Evolutionary conservation across 2,888 invertebrate genomes (phyloP), one percentile per base, ranked within the genome.

Genomic region (Acanthococcus lagerstroemiae): DNA sequence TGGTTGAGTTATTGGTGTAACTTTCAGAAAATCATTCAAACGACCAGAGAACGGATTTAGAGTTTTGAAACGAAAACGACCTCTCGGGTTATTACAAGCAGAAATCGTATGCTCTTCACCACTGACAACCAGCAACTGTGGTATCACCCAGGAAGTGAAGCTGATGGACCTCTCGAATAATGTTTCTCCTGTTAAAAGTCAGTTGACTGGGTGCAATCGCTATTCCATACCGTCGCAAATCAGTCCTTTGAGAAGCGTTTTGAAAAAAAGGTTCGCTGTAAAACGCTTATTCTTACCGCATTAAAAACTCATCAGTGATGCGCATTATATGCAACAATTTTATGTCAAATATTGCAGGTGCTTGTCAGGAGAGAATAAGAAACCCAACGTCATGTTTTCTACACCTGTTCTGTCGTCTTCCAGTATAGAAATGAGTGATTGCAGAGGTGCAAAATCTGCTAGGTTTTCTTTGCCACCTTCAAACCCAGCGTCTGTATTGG

Each of bases 141-240:
- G 87, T 0, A 77, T 86, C 2, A 87, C 87, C 2, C 84, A 85
- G 72, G 87, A 87, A 74, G 85, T 86, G 45, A 80, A 82, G 75
- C 80, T 83, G 0, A 74, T 86, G 67, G 86, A 85, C 69, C 79
- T 86, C 17, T 67, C 69, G 9, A 68, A 67, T 19, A 63, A 56
- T 55, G 54, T 54, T 25, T 52, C 63, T 24, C 63, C 63, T 12
- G 63, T 63, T 2, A 63, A 44, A 54, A 30, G 37, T 12, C 63
- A 63, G 27, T 52, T 17, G n/a, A n/a, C n/a, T n/a, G 45, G 46
- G 9, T 5, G 19, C 22, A 17, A 27, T 50, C 30, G 21, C 5
- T 37, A 21, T 52, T 37, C 50, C 3, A n/a, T 19, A 22, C 30
- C 52, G 19, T 12, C 65, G 30, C 50, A 26, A 30, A 65, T 52